Evolutionary conservation across 35 echinoderm and acorn worm species (phyloP).

Genomic region (Stichopus chloronotus): DNA sequence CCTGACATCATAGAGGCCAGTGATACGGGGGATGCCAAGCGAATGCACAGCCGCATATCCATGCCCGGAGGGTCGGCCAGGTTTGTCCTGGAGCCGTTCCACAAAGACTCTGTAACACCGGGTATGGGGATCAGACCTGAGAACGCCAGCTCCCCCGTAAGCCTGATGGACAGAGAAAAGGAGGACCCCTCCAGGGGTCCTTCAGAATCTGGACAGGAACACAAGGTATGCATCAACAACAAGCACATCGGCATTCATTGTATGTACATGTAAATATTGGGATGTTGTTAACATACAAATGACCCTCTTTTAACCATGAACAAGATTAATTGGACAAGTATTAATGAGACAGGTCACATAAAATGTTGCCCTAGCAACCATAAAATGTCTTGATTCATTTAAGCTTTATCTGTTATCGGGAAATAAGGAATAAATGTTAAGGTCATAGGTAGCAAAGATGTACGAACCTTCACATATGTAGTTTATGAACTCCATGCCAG

Average conservation of each 20-base stretch:
- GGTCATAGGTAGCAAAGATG: no score
- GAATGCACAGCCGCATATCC: conserved; percentile 64
- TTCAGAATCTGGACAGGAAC: conserved; percentile 35
- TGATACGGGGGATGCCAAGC: conserved; percentile 20
- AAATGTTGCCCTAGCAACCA: no score
- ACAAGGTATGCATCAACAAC: conserved; percentile 2
- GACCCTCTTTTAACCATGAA: no score
- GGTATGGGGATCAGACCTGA: conserved; percentile 46
- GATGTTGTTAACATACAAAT: background rate
- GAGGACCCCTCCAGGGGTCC: background rate
- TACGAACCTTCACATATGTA: no score
- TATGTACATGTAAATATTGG: background rate
- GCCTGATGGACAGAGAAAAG: background rate
- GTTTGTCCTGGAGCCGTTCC: conserved; percentile 35
- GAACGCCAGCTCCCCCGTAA: background rate
- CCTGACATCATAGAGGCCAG: conserved; percentile 36
- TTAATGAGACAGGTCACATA: no score
- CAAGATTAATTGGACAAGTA: no score
- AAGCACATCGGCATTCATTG: background rate
- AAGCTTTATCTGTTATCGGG: no score
- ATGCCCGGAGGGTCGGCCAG: conserved; percentile 23
- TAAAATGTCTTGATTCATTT: no score
- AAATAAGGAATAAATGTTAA: no score
- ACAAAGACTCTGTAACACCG: conserved; percentile 66
- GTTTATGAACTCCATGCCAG: no score